These are phyloP conservation scores for Cyclina sinensis DNA, from an alignment of 1,140 invertebrate genomes.

Conservation along the genomic window DNA sequence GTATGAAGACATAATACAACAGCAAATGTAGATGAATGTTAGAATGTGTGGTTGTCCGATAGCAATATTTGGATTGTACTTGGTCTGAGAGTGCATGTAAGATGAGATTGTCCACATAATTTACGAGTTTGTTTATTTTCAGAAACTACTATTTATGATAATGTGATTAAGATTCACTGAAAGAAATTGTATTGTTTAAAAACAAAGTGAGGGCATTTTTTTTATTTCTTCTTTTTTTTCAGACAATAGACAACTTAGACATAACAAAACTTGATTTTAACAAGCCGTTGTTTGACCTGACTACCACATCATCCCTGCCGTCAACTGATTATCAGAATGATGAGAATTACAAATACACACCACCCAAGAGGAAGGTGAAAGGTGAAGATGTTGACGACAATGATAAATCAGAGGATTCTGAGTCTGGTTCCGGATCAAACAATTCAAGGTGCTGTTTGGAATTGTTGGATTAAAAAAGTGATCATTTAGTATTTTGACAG, in stretches of 20 bases:
- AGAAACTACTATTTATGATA: too few species aligned
- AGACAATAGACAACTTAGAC: conserved; percentile 55
- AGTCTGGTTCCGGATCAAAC: conserved; percentile 51
- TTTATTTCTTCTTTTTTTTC: conserved; percentile 7
- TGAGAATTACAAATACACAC: conserved; percentile 55
- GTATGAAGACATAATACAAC: too few species aligned
- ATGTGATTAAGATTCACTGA: too few species aligned
- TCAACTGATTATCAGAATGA: conserved; percentile 66
- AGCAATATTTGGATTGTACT: too few species aligned
- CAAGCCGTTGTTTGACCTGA: conserved; percentile 66
- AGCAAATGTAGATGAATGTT: too few species aligned
- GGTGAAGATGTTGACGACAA: conserved; percentile 31
- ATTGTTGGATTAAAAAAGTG: too few species aligned
- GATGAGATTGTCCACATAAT: too few species aligned
- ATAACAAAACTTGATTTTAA: conserved; percentile 62
- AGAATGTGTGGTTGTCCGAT: too few species aligned
- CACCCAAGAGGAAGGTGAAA: conserved; percentile 55
- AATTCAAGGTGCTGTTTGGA: conserved; percentile 42
- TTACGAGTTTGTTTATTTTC: too few species aligned
- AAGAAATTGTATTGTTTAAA: too few species aligned
- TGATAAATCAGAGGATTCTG: conserved; percentile 60
- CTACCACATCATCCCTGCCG: conserved; percentile 53
- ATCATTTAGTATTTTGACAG: too few species aligned
- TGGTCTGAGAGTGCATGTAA: too few species aligned
- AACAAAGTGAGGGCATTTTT: not conserved